Evolutionary conservation across 1,140 invertebrate species (phyloP), one percentile per base, ranked within the genome.

Genomic region (Papilio helenus): DNA sequence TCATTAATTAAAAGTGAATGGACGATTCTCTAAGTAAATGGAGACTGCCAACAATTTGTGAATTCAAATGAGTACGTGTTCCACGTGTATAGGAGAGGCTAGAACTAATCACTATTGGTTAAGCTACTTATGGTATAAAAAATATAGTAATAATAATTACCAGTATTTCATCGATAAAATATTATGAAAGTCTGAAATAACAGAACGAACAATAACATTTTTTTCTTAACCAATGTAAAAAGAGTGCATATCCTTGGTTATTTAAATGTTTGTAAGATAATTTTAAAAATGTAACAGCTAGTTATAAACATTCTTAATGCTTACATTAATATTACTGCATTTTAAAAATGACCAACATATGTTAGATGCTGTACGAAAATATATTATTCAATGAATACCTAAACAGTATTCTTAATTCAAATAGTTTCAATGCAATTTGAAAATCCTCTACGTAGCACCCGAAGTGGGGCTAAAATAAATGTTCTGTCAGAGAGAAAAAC

Each of bases 401-500:
- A 84, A 85, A 81, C 51, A 79, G 79, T 79, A 87, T 82, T 83
- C 84, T 84, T 89, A 87, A 87, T 85, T 88, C 83, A 82, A 86
- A 89, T 91, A 92, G 89, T 91, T 90, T 89, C 80, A 88, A 89
- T 88, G 85, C 88, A 90, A 90, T 91, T 92, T 90, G 86, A 91
- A 92, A 94, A 92, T 90, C 89, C 87, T 85, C 87, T 86, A 86
- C 86, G 89, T 89, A 86, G 88, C 85, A 89, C 86, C 83, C 88
- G 82, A 89, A 92, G 92, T 93, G 92, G 87, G 87, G 90, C 89
- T 91, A 90, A 93, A 93, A 94, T 93, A 92, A 94, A 94, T 94
- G 91, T 92, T 88, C 91, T 94, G 92, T 92, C 90, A 92, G 87
- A 86, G 89, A 92, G 92, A 94, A 93, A 94, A 94, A 94, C 91